phyloP scores from a whole-genome alignment of 2,797 vertebrate species.

The Propithecus perrieri region DNA sequence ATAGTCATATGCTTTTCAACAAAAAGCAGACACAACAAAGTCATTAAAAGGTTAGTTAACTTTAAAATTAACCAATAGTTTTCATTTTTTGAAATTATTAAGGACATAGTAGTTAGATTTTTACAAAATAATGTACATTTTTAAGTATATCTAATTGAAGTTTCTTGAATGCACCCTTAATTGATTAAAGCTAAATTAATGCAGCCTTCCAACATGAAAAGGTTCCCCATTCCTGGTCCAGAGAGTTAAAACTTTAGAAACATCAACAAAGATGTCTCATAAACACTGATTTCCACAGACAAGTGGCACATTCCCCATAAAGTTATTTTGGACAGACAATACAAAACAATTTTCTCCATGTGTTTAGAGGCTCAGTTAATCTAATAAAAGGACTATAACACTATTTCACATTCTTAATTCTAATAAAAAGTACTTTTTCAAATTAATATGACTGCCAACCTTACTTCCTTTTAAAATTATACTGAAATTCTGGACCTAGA shows the following conservation, averaged over 20 bases:
- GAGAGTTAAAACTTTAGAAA: constrained; percentile 35
- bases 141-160: too few relatives aligned
- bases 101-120: too few relatives aligned
- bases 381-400: constrained; percentile 15
- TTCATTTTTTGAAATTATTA: too few relatives aligned
- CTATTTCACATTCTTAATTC: constrained; percentile 12
- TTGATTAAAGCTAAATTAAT: too few relatives aligned
- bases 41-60: too few relatives aligned
- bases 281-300: constrained; percentile 17
- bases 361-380: constrained; percentile 35
- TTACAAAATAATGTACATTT: too few relatives aligned
- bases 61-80: too few relatives aligned
- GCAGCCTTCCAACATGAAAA: too few relatives aligned
- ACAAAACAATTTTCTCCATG: constrained; percentile 5
- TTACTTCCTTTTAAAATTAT: constrained; percentile 49
- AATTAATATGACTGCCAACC: not conserved
- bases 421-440: constrained; percentile 13
- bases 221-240: not conserved
- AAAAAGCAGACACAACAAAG: too few relatives aligned
- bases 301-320: not conserved
- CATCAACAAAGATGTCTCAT: constrained; percentile 12
- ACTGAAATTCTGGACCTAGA: constrained; percentile 4
- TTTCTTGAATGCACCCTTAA: too few relatives aligned
- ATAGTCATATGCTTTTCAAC: too few relatives aligned
- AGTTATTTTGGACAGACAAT: constrained; percentile 46